phyloP scores from a whole-genome alignment of 2,113 vertebrate species.

The Cebus imitator region DNA sequence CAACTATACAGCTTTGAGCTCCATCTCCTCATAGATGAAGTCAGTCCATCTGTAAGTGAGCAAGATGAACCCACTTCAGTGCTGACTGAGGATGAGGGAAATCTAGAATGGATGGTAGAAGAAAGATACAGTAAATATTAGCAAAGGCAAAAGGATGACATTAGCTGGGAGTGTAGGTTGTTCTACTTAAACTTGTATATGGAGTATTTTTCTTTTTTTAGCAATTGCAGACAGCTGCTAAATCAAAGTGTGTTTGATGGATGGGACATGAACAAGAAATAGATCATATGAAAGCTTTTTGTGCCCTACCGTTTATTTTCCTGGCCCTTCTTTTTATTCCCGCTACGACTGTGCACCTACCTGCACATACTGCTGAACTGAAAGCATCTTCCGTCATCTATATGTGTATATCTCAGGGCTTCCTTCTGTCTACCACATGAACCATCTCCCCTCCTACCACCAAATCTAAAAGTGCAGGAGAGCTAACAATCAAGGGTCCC shows the following conservation, averaged over 20 bases:
- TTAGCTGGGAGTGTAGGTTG: background rate
- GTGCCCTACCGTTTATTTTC: background rate
- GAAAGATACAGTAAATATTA: conserved; percentile 8
- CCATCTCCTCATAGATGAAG: background rate
- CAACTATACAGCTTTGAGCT: background rate
- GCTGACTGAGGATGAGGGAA: background rate
- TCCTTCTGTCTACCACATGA: background rate
- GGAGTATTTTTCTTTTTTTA: background rate
- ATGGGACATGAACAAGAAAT: background rate
- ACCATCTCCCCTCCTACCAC: no score
- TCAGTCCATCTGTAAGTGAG: background rate
- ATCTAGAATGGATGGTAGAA: background rate
- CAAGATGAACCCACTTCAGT: background rate
- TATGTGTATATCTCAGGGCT: background rate
- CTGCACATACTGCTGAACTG: background rate
- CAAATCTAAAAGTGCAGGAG: background rate
- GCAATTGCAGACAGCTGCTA: background rate
- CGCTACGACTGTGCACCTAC: background rate
- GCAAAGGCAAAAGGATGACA: background rate
- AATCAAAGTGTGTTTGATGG: background rate
- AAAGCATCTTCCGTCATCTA: background rate
- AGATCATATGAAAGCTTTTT: background rate
- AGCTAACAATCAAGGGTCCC: background rate
- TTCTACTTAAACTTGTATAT: background rate
- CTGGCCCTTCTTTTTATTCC: background rate